Base-by-base conservation (phyloP, 2,797 vertebrate genomes). In the Smutsia gigantea region DNA sequence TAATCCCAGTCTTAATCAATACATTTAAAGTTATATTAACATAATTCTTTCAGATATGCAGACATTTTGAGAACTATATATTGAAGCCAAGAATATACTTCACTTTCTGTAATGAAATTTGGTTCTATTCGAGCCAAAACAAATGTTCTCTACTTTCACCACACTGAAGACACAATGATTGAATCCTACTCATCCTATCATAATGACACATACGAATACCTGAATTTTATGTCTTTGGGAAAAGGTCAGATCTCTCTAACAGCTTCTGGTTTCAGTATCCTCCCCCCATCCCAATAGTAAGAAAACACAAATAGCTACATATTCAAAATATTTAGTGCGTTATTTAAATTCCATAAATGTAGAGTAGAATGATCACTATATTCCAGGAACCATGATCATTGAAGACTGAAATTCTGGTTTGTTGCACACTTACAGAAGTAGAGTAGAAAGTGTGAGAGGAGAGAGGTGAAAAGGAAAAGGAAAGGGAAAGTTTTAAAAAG, bases 121-220 rank as follows among this genome's bases (percentile, higher is more conserved):
- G 2, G 3, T 93, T 87, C 81, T 8, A 57, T 94, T 94, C 34
- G 25, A 7, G 37, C 1, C 10, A 34, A 61, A 72, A 69, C 2
- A 37, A 96, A 3, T 12, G 1, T 92, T 96, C 79, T 95, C 63
- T 87, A 7, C 34, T 97, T 97, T 93, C 57, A 37, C 51, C 29
- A 46, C 0, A 93, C 14, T 57, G 68, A 37, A 90, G 7, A 94
- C 4, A 90, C 92, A 96, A 94, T 1, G 21, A 49, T 71, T 92
- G 4, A n/a, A 92, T 96, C 78, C 96, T 98, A 37, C n/a, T 97
- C 25, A 93, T 97, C n/a, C 51, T 96, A 46, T 95, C 94, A 96
- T 75, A 97, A 97, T 82, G 94, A 86, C 90, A 93, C 97, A 91
- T 86, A 92, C 88, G 94, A 98, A 97, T 89, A 98, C 13, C 49